Evolutionary conservation across 2,888 invertebrate genomes (phyloP).

Genomic region (Xanthorhoe spadicearia): DNA sequence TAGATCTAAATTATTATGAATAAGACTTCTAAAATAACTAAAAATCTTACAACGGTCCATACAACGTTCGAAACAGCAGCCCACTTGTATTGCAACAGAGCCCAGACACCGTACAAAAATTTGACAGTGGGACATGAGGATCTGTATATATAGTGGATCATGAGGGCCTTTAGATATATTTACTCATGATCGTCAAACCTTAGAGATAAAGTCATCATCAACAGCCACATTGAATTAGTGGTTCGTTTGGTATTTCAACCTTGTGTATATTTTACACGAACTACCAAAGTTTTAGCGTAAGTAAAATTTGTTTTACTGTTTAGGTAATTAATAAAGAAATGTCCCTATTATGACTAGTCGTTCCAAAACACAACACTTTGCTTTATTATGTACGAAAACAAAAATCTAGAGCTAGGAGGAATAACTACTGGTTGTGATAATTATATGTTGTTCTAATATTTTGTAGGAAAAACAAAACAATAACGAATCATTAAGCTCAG

Average conservation of each 20-base stretch:
- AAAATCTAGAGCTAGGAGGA: too few relatives aligned
- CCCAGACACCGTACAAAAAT: not conserved
- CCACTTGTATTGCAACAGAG: not conserved
- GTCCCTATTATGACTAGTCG: not conserved
- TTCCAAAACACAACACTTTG: not conserved
- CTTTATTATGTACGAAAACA: not conserved
- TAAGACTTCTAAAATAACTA: not conserved
- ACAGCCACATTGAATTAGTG: too few relatives aligned
- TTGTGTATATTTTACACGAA: too few relatives aligned
- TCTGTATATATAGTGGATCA: too few relatives aligned
- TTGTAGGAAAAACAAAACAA: constrained; percentile 6
- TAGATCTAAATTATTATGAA: not conserved
- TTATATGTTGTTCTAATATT: constrained; percentile 4
- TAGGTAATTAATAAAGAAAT: not conserved
- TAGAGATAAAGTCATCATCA: not conserved
- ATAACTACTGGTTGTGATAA: constrained; percentile 10
- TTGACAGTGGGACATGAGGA: not conserved
- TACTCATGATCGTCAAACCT: not conserved
- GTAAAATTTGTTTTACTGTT: not conserved
- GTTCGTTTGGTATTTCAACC: too few relatives aligned
- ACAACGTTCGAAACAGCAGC: not conserved
- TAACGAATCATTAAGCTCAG: not conserved
- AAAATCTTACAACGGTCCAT: not conserved
- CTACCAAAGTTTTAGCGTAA: constrained; percentile 3
- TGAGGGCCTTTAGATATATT: too few relatives aligned